Evolutionary conservation across 1,140 invertebrate species (phyloP).

Genomic region (Solen grandis): DNA sequence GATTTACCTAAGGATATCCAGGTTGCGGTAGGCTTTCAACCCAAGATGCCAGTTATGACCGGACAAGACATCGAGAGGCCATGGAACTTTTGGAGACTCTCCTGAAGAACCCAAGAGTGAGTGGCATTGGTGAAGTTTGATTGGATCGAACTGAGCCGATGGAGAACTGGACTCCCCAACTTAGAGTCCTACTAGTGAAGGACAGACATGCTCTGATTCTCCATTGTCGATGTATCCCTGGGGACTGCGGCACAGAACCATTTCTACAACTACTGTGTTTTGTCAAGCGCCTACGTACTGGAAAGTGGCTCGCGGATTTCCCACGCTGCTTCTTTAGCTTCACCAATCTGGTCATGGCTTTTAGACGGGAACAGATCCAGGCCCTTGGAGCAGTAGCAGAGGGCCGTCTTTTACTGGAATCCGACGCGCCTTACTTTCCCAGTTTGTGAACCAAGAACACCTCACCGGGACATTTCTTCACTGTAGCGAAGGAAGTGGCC

Average conservation of each 20-base stretch:
- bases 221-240: conserved; percentile 21
- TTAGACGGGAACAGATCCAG: not conserved
- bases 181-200: not conserved
- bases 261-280: not conserved
- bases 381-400: not conserved
- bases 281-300: conserved; percentile 1
- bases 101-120: not conserved
- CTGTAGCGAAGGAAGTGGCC: too few relatives aligned
- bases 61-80: too few relatives aligned
- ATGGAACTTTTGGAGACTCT: too few relatives aligned
- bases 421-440: conserved; percentile 25
- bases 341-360: not conserved
- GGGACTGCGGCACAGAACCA: conserved; percentile 2
- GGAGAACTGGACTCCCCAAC: not conserved
- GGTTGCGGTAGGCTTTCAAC: conserved; percentile 7
- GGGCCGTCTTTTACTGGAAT: not conserved
- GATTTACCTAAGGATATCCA: not conserved
- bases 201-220: conserved; percentile 13
- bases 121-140: conserved; percentile 14
- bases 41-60: too few relatives aligned
- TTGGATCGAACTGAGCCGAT: conserved; percentile 27
- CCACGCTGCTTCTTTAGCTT: conserved; percentile 2
- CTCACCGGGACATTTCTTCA: too few relatives aligned
- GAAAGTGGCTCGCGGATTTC: not conserved
- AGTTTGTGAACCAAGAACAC: too few relatives aligned